Evolutionary conservation across 2,888 invertebrate genomes (phyloP).

Genomic region (Synanthedon formicaeformis): DNA sequence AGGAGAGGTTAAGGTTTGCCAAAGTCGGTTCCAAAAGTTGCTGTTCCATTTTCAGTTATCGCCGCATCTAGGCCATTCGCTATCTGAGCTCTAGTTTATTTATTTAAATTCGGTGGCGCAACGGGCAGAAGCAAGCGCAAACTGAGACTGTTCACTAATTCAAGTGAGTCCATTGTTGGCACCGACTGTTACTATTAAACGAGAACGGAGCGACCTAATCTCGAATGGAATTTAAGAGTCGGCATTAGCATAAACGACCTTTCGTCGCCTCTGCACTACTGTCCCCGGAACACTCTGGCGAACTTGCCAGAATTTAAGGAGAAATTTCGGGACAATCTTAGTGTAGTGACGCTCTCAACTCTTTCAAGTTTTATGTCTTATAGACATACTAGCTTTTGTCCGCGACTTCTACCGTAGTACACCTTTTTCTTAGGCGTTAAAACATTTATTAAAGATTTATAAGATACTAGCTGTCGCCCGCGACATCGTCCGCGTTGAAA

Average conservation of each 20-base stretch:
- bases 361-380: no score
- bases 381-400: no score
- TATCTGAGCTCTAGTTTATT: background rate
- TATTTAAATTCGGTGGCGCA: background rate
- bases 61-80: background rate
- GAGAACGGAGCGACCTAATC: conserved; percentile 6
- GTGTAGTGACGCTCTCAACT: no score
- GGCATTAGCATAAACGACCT: conserved; percentile 12
- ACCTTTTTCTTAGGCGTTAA: no score
- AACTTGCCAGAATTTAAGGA: background rate
- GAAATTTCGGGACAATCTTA: background rate
- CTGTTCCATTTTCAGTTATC: background rate
- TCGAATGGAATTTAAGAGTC: conserved; percentile 11
- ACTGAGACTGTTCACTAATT: background rate
- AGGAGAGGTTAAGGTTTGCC: no score
- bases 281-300: background rate
- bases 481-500: no score
- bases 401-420: no score
- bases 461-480: no score
- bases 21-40: no score
- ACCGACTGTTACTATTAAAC: background rate
- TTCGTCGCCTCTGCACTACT: background rate
- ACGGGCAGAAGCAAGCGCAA: background rate
- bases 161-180: background rate
- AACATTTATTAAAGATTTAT: no score